Evolutionary conservation across 1,140 invertebrate genomes (phyloP).

Genomic region (Drosophila pallidifrons): DNA sequence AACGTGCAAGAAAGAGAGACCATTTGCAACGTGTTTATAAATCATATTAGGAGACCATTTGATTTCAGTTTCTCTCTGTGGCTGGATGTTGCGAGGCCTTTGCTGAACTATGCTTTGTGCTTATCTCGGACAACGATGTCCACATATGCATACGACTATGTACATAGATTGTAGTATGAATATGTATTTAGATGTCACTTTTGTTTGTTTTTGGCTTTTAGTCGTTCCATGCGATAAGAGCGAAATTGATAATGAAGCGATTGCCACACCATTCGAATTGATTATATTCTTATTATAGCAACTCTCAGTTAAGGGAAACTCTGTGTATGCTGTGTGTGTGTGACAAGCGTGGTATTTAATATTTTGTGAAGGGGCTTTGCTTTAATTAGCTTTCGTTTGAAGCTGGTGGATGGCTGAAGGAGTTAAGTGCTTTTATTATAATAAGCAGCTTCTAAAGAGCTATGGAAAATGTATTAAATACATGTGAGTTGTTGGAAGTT

Average conservation of each 20-base stretch:
- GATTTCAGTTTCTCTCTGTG: background rate
- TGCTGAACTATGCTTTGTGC: background rate
- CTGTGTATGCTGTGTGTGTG: too few species aligned
- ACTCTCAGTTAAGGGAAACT: background rate
- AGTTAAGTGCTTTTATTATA: too few species aligned
- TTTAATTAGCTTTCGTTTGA: background rate
- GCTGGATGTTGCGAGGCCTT: background rate
- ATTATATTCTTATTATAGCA: conserved; percentile 38
- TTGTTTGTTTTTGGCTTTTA: conserved; percentile 13
- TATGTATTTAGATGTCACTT: conserved; percentile 6
- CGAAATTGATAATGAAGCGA: conserved; percentile 49
- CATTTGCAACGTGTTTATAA: background rate
- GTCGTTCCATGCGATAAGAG: conserved; percentile 24
- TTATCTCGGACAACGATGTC: conserved; percentile 16
- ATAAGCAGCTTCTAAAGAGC: too few species aligned
- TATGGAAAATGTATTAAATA: too few species aligned
- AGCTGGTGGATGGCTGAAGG: too few species aligned
- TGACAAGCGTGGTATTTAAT: too few species aligned
- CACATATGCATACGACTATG: background rate
- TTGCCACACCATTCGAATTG: conserved; percentile 31
- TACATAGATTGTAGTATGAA: background rate
- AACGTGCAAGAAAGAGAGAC: background rate
- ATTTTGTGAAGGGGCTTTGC: background rate
- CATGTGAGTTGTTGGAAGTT: too few species aligned
- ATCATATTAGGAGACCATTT: background rate